Base-by-base conservation (phyloP, 2,113 vertebrate species). In the Megaptera novaeangliae region DNA sequence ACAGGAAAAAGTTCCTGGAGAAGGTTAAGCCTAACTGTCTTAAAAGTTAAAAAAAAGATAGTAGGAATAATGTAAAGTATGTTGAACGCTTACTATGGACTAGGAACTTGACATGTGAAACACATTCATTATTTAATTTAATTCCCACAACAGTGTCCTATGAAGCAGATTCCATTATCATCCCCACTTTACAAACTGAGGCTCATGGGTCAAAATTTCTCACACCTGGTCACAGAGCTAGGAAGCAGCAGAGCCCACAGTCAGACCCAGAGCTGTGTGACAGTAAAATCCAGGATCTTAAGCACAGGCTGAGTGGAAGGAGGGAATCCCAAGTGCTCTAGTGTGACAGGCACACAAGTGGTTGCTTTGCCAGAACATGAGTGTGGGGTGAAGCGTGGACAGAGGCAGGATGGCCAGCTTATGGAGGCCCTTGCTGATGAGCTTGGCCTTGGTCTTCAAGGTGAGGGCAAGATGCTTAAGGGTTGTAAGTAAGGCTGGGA, bases 161-260 rank as follows among this genome's bases (percentile, higher is more conserved):
- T 21, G 75, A 71, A 31, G 36, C 31, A 78, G 15, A 41, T 69
- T 75, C 49, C 41, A 3, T 52, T 64, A 55, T 63, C 52, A 44
- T 6, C 34, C 34, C 25, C 31, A 25, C 81, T 94, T 93, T 25
- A 31, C 9, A 61, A 55, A 80, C 49, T 25, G 44, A 72, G 69
- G 14, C 39, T 75, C 20, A 34, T 1, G 8, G 64, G 31, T 25
- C 71, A 64, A 18, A 69, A 31, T n/a, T 55, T 49, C 2, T 59
- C 31, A 64, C 14, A 31, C 4, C 7, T 0, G 0, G 25, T 39
- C 36, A 80, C 9, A 46, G n/a, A 39, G 5, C 34, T 15, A 0
- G 49, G 57, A 29, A 68, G 49, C 2, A 5, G 69, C 64, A 46
- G 80, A 71, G 12, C 20, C 71, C 20, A 5, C 6, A 34, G 21